A percentile compares a stretch with the other conserved stretches of the same genome.
phyloP scores from a whole-genome alignment of 2,113 vertebrate genomes.

The Phylloscopus trochilus region DNA sequence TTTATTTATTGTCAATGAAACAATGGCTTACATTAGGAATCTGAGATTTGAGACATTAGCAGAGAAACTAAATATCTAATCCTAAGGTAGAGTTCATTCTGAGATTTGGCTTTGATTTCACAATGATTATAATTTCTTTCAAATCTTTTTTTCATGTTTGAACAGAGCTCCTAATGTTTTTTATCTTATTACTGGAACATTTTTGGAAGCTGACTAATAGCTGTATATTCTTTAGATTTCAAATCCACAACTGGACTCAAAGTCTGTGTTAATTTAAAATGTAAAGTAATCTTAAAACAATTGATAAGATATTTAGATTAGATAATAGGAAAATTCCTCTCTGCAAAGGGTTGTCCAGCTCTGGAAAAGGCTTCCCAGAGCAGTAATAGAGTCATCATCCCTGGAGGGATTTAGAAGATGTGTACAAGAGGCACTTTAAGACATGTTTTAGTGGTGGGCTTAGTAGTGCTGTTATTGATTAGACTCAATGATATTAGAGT shows the following conservation, averaged over 20 bases:
- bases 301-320: background rate
- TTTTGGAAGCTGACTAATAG: background rate
- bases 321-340: background rate
- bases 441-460: background rate
- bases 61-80: background rate
- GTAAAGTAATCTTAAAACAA: background rate
- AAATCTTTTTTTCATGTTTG: background rate
- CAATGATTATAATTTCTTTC: background rate
- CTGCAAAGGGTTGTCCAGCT: background rate
- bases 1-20: background rate
- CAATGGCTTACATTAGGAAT: background rate
- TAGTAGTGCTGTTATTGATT: background rate
- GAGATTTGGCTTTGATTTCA: background rate
- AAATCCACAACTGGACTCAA: background rate
- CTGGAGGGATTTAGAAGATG: background rate
- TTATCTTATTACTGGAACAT: background rate
- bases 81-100: background rate
- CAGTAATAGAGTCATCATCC: background rate
- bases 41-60: background rate
- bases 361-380: background rate
- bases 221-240: background rate
- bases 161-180: background rate
- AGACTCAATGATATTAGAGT: background rate
- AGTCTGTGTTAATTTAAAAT: background rate
- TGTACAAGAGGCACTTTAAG: no score